Percentiles rank a stretch among this genome's conserved stretches.
Evolutionary conservation across 2,888 invertebrate genomes (phyloP).

Genomic region (Pseudanteris insignis): DNA sequence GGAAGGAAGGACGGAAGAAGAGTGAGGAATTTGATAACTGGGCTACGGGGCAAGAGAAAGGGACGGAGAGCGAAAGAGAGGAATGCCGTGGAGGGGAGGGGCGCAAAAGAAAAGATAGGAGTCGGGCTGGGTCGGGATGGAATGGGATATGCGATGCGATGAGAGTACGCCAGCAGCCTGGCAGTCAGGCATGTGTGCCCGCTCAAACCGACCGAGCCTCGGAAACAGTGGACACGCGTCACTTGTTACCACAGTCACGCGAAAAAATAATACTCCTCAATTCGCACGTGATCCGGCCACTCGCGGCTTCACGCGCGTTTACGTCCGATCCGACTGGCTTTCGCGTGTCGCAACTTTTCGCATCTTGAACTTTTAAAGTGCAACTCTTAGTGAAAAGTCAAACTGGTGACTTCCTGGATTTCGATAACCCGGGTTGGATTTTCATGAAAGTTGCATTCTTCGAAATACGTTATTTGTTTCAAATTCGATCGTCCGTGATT

Average conservation of each 20-base stretch:
- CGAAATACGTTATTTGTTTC: no score
- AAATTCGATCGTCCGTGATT: no score
- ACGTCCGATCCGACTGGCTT: no score
- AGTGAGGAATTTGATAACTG: conserved; percentile 27
- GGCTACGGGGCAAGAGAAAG: neutral
- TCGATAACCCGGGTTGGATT: no score
- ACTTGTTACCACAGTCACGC: conserved; percentile 49
- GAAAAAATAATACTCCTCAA: conserved; percentile 3
- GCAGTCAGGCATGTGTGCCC: conserved; percentile 40
- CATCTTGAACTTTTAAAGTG: no score
- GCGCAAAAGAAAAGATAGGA: conserved; percentile 24
- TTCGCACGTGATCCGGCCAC: conserved; percentile 22
- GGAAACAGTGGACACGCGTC: conserved; percentile 65
- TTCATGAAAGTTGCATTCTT: no score
- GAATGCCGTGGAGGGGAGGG: conserved; percentile 2
- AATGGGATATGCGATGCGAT: conserved; percentile 35
- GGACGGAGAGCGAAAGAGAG: conserved; percentile 4
- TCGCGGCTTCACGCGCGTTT: no score
- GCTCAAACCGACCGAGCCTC: conserved; percentile 51
- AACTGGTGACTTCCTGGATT: no score
- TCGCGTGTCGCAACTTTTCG: no score
- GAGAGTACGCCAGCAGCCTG: conserved; percentile 33
- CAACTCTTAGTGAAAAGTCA: no score
- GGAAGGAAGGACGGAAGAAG: conserved; percentile 32
- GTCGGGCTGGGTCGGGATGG: conserved; percentile 28